Percentiles rank a stretch among this genome's conserved stretches.
Conservation (phyloP, 2,797 vertebrate species). For the Kryptolebias ocellatus region DNA sequence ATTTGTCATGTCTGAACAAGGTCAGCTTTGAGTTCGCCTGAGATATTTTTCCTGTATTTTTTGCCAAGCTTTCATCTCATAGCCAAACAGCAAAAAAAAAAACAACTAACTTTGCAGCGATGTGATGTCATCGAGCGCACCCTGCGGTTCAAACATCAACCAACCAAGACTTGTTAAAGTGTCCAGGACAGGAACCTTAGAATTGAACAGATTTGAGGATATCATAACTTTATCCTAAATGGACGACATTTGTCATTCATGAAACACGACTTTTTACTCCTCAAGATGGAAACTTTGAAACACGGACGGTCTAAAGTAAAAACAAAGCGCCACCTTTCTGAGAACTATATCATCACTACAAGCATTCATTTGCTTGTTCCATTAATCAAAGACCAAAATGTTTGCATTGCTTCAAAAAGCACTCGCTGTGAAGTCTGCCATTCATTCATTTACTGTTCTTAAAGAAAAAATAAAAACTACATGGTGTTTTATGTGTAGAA, state of each 20-base stretch:
- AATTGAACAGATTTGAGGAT: too few species aligned
- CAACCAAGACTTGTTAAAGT: too few species aligned
- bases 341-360: background rate
- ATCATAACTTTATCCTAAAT: too few species aligned
- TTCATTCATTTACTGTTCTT: constrained; percentile 25
- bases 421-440: constrained; percentile 8
- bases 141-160: too few species aligned
- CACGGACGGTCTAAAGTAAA: background rate
- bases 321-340: constrained; percentile 8
- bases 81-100: background rate
- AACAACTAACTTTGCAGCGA: too few species aligned
- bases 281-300: background rate
- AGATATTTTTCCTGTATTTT: constrained; percentile 6
- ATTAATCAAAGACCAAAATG: constrained; percentile 25
- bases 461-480: constrained; percentile 11
- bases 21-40: too few species aligned
- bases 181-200: too few species aligned
- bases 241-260: constrained; percentile 4
- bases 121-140: too few species aligned
- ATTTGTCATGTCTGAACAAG: too few species aligned
- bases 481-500: constrained; percentile 13
- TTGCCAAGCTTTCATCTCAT: constrained; percentile 16
- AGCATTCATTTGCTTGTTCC: constrained; percentile 27
- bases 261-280: constrained; percentile 3
- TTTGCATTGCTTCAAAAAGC: constrained; percentile 50